These are phyloP conservation scores for Nebria brevicollis DNA, from an alignment of 2,888 invertebrate genomes.

Conservation along the genomic window DNA sequence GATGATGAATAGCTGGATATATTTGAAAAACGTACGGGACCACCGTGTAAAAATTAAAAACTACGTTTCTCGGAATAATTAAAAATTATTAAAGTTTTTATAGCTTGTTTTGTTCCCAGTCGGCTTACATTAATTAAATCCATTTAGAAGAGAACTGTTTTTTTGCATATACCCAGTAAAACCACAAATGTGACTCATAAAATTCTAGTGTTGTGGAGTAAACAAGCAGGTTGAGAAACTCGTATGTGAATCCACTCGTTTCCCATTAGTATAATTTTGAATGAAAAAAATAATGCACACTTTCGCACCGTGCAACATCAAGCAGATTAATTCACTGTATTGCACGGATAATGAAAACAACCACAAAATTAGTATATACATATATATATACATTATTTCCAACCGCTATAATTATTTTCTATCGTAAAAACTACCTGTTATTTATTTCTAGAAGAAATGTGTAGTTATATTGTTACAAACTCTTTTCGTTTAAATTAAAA, in stretches of 20 bases:
- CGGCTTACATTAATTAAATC: constrained; percentile 46
- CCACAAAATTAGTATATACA: not conserved
- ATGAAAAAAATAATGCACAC: not conserved
- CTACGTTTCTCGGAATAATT: constrained; percentile 46
- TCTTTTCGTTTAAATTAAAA: too few species aligned
- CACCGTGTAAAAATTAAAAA: constrained; percentile 42
- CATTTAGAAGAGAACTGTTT: constrained; percentile 41
- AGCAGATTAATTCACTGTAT: not conserved
- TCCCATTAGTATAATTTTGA: constrained; percentile 19
- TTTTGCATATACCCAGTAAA: constrained; percentile 42
- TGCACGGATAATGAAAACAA: not conserved
- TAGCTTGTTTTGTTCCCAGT: constrained; percentile 38
- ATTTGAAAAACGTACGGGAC: constrained; percentile 34
- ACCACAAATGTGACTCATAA: constrained; percentile 45
- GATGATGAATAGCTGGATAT: constrained; percentile 27
- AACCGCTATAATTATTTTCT: too few species aligned
- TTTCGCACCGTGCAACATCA: not conserved
- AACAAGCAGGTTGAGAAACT: not conserved
- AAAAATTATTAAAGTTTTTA: constrained; percentile 47
- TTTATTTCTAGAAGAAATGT: too few species aligned
- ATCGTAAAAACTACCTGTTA: too few species aligned
- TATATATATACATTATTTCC: not conserved
- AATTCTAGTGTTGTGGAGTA: not conserved
- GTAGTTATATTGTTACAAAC: too few species aligned
- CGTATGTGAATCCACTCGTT: constrained; percentile 4